A percentile compares a stretch with the other conserved stretches of the same genome.
phyloP scores from a whole-genome alignment of 2,797 vertebrate genomes.

The Eupleurogrammus muticus region DNA sequence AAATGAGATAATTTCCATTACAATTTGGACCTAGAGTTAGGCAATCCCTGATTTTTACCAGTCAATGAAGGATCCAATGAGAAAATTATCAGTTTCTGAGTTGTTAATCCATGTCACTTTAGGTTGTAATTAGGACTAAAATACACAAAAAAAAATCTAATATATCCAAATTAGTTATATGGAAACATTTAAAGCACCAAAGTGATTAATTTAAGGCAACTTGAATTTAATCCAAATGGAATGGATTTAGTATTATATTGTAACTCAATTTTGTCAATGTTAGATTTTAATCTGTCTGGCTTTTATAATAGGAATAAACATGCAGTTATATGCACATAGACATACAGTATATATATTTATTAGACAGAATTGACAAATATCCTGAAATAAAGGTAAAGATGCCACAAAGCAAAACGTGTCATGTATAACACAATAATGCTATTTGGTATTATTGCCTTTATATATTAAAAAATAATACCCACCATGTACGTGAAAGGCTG shows the following conservation, averaged over 20 bases:
- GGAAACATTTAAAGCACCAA: too few relatives aligned
- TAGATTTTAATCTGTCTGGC: too few relatives aligned
- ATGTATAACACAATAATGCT: neutral
- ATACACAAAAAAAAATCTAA: neutral
- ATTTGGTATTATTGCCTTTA: neutral
- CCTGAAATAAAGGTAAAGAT: neutral
- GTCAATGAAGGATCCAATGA: neutral
- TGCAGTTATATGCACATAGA: neutral
- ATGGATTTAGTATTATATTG: too few relatives aligned
- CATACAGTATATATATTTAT: too few relatives aligned
- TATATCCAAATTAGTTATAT: too few relatives aligned
- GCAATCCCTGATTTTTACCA: neutral
- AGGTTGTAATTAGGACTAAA: too few relatives aligned
- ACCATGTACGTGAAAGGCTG: conserved; percentile 86
- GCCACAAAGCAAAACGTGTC: neutral
- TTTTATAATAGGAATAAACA: neutral
- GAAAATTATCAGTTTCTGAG: too few relatives aligned
- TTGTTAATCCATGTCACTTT: too few relatives aligned
- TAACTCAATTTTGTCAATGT: too few relatives aligned
- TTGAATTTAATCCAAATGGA: too few relatives aligned
- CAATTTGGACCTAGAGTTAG: too few relatives aligned
- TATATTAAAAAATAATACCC: conserved; percentile 64
- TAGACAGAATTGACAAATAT: neutral
- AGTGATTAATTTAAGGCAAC: too few relatives aligned
- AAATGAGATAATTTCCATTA: neutral